These are phyloP conservation scores for Silurus glanis DNA, from an alignment of 2,113 vertebrate species.

Conservation along the genomic window DNA sequence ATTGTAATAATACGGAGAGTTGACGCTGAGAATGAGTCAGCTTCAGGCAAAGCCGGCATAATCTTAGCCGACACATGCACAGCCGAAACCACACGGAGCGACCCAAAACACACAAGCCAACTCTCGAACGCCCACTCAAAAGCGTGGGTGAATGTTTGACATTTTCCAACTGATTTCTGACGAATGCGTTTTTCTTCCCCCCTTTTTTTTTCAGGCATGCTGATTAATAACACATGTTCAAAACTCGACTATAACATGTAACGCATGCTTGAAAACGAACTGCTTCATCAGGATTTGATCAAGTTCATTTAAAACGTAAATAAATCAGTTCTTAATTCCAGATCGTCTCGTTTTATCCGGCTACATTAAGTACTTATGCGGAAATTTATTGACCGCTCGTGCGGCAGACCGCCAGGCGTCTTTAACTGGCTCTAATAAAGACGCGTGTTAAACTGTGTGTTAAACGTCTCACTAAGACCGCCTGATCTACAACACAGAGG, in stretches of 20 bases:
- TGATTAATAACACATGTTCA: constrained; percentile 36
- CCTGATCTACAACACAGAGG: not conserved
- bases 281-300: not conserved
- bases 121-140: constrained; percentile 28
- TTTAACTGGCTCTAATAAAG: constrained; percentile 2
- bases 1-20: constrained; percentile 53
- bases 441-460: constrained; percentile 12
- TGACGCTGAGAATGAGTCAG: constrained; percentile 48
- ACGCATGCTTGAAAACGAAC: not conserved
- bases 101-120: constrained; percentile 45
- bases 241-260: not conserved
- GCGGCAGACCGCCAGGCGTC: not conserved
- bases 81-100: constrained; percentile 41
- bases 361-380: not conserved
- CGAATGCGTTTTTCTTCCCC: constrained; percentile 18
- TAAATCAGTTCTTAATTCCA: constrained; percentile 9
- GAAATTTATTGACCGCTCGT: not conserved
- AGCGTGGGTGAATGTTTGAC: constrained; percentile 23
- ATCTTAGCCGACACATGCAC: constrained; percentile 26
- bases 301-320: not conserved
- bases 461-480: constrained; percentile 3
- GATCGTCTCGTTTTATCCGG: not conserved
- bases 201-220: not conserved
- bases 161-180: constrained; percentile 39
- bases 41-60: constrained; percentile 27